Base-by-base conservation (phyloP, 2,797 vertebrate genomes). In the Sebastiscus albofasciatus region DNA sequence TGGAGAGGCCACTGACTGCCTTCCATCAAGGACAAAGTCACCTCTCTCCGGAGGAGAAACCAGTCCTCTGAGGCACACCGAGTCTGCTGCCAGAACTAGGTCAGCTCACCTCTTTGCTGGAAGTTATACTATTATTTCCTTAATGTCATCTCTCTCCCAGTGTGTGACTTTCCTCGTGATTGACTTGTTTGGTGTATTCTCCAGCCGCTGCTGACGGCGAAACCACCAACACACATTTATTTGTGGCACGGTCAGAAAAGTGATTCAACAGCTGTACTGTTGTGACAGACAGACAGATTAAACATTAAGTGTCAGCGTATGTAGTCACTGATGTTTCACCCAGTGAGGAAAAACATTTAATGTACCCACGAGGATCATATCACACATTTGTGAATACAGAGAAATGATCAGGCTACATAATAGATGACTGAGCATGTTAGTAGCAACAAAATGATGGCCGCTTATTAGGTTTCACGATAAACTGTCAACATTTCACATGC, bases 11-110 rank as follows among this genome's bases (percentile, higher is more conserved):
- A 84, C 71, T 79, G 84, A 84, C 80, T 84, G 80, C 78, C 88
- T 92, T 88, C 84, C 84, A 89, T 91, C 90, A 94, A 93, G 94
- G 92, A 93, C 93, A 86, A 68, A 84, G 86, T 93, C 90, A 92
- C 92, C 92, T 93, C 92, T 79, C 88, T 90, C 84, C 83, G 85
- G 88, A 91, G 87, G 87, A 92, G 89, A 90, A 74, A 26, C 4
- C 11, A 72, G 77, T 93, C 91, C 92, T 92, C 52, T 20, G 92
- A 89, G 94, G 89, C 77, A 27, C 67, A n/a, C 67, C 14, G 83
- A 88, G 85, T 86, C 82, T 82, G 67, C 85, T 29, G 86, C 90
- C 36, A 71, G 88, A 94, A 94, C 70, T 94, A 77, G 94, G 94
- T 91, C 94, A 92, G 69, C 83, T 93, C 90, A 91, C 92, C 91